These are phyloP conservation scores for Galaxea fascicularis DNA, from an alignment of 92 coral and sea anemone species.

Conservation along the genomic window DNA sequence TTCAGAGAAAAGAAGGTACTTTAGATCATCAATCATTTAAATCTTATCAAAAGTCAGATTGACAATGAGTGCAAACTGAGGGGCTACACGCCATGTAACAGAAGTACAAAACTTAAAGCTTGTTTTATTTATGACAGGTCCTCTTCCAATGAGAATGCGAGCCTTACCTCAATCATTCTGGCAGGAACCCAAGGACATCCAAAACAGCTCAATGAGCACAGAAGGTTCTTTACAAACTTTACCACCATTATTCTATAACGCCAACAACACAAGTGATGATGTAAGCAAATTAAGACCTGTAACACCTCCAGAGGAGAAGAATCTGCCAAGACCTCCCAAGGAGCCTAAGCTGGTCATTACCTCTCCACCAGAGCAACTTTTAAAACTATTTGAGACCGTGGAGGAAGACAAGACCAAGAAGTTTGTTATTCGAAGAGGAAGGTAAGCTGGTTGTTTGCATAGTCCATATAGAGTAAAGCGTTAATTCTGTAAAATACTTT, in stretches of 20 bases:
- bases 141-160: conserved; percentile 95
- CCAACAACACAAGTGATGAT: conserved; percentile 92
- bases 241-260: conserved; percentile 92
- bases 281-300: conserved; percentile 87
- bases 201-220: conserved; percentile 87
- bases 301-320: conserved; percentile 94
- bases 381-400: conserved; percentile 90
- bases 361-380: conserved; percentile 86
- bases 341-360: conserved; percentile 80
- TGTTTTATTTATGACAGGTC: conserved; percentile 62
- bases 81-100: no score
- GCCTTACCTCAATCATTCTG: conserved; percentile 98
- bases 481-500: background rate
- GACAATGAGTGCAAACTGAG: background rate
- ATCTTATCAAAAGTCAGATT: background rate
- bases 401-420: conserved; percentile 92
- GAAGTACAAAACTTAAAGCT: background rate
- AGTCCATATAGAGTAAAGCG: background rate
- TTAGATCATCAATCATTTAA: background rate
- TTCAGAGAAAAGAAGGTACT: conserved; percentile 27
- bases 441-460: conserved; percentile 62
- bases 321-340: conserved; percentile 90
- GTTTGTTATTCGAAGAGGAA: conserved; percentile 93
- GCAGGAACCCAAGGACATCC: conserved; percentile 91
- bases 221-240: conserved; percentile 82